phyloP scores from a whole-genome alignment of 2,888 invertebrate genomes.

The Heterodera filipjevi region DNA sequence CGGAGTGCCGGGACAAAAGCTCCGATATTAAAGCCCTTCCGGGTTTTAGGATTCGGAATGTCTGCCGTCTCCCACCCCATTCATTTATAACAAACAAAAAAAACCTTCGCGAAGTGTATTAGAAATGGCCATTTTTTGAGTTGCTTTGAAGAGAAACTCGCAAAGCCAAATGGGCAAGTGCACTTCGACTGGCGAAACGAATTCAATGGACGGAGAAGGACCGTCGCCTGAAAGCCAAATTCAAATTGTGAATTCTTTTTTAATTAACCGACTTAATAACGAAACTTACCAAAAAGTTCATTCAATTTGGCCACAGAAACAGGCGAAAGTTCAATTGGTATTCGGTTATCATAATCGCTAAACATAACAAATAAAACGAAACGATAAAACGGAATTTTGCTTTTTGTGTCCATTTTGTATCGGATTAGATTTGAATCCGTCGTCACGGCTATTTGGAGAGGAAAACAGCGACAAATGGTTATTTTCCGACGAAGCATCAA shows the following conservation, averaged over 20 bases:
- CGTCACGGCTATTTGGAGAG: background rate
- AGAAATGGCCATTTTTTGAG: conserved; percentile 9
- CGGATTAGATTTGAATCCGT: background rate
- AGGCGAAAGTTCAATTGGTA: background rate
- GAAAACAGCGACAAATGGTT: background rate
- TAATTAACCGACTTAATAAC: background rate
- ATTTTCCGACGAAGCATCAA: background rate
- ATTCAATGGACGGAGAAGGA: background rate
- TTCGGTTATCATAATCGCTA: background rate
- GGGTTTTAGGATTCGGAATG: no score
- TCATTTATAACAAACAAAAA: background rate
- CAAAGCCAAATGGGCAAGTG: conserved; percentile 23
- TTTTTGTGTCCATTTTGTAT: background rate
- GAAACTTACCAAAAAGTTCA: background rate
- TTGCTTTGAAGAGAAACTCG: conserved; percentile 20
- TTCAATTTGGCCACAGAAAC: background rate
- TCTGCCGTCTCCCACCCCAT: no score
- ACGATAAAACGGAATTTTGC: background rate
- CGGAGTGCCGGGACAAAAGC: no score
- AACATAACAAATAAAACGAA: background rate
- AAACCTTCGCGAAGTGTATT: conserved; percentile 1
- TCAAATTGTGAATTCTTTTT: background rate
- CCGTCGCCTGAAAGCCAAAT: background rate
- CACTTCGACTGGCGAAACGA: background rate
- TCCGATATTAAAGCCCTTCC: no score